Evolutionary conservation across 35 echinoderm and acorn worm genomes (phyloP), one percentile per base, ranked within the genome.

Genomic region (Ophioderma brevispina): DNA sequence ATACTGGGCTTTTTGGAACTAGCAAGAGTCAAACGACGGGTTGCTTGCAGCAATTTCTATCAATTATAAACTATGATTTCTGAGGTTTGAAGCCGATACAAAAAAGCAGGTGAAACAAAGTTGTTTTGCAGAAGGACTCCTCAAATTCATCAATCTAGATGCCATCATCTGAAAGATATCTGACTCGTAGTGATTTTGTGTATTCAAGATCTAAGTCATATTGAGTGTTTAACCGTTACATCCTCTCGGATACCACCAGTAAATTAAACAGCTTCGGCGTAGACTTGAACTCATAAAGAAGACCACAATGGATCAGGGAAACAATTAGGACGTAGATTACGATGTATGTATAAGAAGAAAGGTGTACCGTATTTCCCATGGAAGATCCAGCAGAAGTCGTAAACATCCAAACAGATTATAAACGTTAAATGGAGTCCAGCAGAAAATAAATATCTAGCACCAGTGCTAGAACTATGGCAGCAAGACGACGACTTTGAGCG

Each of bases 401-500:
- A 95, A 84, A 92, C 76, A 31, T 56, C 76, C 84, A 90, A n/a
- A 88, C 34, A 95, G 1, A 23, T 75, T 76, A 31, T 79, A 95
- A 11, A 39, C 15, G 35, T 89, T 81, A 76, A 94, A 90, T 19
- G 94, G 94, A 3, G 93, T 78, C 94, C 94, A 96, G 55, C 76
- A 96, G 5, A 96, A 37, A 34, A 40, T 79, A 40, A 96, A 96
- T 19, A 93, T 86, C 1, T n/a, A 96, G 32, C 5, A 86, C 91
- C 1, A 96, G 81, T 0, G 81, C 85, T 25, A 96, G 82, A 13
- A 96, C 37, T 38, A 96, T 78, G 31, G 85, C 83, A 17, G 94
- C 94, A 14, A 96, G 79, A 40, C 91, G 81, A 14, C 87, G 81
- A 37, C 78, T 8, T 70, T 70, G 10, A 2, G n/a, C 59, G 59